phyloP scores from a whole-genome alignment of 1,140 invertebrate species.

The Drosophila funebris region DNA sequence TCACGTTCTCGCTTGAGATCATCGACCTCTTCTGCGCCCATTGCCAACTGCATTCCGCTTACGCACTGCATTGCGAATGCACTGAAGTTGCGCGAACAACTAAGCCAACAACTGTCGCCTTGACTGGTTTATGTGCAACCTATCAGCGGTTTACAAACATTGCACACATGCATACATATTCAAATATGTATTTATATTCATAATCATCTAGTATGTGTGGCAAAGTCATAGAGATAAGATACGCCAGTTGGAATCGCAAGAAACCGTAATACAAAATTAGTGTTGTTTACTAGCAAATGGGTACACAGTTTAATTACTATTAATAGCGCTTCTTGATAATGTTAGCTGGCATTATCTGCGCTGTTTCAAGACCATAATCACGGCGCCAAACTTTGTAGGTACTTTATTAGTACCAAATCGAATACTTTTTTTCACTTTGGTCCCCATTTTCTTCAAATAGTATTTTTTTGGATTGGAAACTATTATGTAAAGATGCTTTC shows the following conservation, averaged over 20 bases:
- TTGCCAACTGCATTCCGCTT: background rate
- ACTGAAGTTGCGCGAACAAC: background rate
- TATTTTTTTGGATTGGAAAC: too few relatives aligned
- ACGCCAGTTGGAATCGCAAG: background rate
- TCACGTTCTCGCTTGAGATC: conserved; percentile 90
- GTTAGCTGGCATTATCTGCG: background rate
- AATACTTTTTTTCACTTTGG: too few relatives aligned
- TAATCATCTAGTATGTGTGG: background rate
- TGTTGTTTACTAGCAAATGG: too few relatives aligned
- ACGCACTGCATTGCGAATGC: background rate
- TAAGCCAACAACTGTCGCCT: background rate
- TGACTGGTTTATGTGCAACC: background rate
- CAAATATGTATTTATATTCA: too few relatives aligned
- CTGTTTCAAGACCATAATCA: too few relatives aligned
- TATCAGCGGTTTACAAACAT: background rate
- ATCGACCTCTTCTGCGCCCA: conserved; percentile 11
- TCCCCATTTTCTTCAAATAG: too few relatives aligned
- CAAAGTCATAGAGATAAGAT: background rate
- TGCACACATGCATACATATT: background rate
- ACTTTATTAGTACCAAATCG: too few relatives aligned
- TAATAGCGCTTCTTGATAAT: background rate
- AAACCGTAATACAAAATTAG: background rate
- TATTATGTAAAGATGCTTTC: too few relatives aligned
- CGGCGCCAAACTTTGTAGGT: too few relatives aligned
- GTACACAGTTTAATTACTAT: conserved; percentile 1